These are phyloP conservation scores for Anoura caudifer DNA, from an alignment of 2,113 vertebrate species.

Conservation along the genomic window DNA sequence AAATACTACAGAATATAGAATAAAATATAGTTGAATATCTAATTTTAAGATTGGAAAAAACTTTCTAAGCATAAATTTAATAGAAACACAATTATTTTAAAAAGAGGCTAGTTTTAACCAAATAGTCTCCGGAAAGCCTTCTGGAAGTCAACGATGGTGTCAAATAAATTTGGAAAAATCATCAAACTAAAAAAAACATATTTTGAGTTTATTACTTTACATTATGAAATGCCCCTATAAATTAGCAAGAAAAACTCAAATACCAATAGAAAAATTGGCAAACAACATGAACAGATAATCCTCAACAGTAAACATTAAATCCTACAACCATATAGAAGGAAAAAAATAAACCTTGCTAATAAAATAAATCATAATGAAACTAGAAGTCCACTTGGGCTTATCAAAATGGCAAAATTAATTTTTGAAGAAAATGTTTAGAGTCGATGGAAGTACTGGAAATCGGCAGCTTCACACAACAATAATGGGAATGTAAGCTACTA, in stretches of 20 bases:
- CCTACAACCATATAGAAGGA: neutral
- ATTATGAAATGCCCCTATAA: neutral
- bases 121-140: neutral
- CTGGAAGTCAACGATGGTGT: neutral
- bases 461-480: neutral
- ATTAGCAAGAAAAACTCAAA: conserved; percentile 3
- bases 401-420: neutral
- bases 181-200: neutral
- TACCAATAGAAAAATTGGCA: neutral
- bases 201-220: neutral
- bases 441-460: neutral
- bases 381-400: neutral
- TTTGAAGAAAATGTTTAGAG: neutral
- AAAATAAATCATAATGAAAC: neutral
- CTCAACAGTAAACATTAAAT: conserved; percentile 9
- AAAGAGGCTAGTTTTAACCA: neutral
- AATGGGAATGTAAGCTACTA: neutral
- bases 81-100: neutral
- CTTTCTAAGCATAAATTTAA: neutral
- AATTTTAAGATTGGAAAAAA: neutral
- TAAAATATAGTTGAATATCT: neutral
- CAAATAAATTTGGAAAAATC: neutral
- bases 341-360: neutral
- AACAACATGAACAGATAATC: neutral
- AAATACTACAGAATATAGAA: neutral